Conservation (phyloP, 2,888 invertebrate species). For the Drosophila tanythrix region DNA sequence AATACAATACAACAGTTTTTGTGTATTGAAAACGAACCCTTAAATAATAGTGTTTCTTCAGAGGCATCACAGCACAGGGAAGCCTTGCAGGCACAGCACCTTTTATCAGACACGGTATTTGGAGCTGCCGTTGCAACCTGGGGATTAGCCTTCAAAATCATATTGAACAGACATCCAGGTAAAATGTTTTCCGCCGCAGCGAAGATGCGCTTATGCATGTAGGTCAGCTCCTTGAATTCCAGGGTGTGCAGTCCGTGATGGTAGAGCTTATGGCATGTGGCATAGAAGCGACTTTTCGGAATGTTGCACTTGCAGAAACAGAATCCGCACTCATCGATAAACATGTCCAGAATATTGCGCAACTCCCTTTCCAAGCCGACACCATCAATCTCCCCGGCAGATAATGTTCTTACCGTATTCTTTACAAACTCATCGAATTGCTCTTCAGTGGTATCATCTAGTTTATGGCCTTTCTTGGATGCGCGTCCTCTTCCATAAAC, state of each 20-base stretch:
- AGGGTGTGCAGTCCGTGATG: constrained; percentile 78
- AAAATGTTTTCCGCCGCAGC: constrained; percentile 76
- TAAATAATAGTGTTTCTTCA: constrained; percentile 80
- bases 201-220: constrained; percentile 81
- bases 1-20: not conserved
- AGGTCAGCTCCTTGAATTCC: constrained; percentile 76
- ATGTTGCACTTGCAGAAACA: constrained; percentile 77
- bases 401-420: constrained; percentile 62
- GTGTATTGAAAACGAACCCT: constrained; percentile 62
- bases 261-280: constrained; percentile 79
- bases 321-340: constrained; percentile 77
- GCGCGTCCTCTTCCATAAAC: not conserved
- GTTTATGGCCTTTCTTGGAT: constrained; percentile 15
- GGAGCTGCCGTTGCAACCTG: not conserved
- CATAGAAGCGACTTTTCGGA: constrained; percentile 76
- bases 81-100: constrained; percentile 79
- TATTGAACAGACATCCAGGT: constrained; percentile 76
- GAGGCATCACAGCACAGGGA: constrained; percentile 73
- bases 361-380: constrained; percentile 75
- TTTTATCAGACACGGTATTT: constrained; percentile 13
- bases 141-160: constrained; percentile 64
- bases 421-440: constrained; percentile 69
- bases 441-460: constrained; percentile 45
- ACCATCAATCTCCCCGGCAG: constrained; percentile 68
- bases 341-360: constrained; percentile 76